These are phyloP conservation scores for Gastracanthus pulcherrimus DNA, from an alignment of 2,888 invertebrate genomes.

Conservation along the genomic window DNA sequence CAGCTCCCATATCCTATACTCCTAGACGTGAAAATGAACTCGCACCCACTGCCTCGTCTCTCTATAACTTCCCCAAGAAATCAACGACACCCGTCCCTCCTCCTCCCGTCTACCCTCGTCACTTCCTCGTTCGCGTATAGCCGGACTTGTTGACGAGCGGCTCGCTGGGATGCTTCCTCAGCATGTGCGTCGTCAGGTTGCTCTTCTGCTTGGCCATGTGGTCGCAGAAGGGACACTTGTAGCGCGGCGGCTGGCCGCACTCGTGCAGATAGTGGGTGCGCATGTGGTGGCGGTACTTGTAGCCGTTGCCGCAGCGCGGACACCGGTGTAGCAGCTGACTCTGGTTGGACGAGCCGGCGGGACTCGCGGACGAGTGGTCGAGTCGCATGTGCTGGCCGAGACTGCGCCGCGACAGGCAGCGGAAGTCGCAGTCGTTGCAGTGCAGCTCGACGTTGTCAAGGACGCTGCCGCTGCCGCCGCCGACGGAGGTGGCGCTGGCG, in stretches of 20 bases:
- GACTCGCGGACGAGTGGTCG: background rate
- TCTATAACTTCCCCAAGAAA: no score
- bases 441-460: background rate
- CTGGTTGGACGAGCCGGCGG: accelerated
- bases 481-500: background rate
- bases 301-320: conserved; percentile 28
- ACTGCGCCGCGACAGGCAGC: conserved; percentile 1
- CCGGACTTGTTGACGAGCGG: conserved; percentile 17
- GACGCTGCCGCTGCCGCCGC: background rate
- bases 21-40: no score
- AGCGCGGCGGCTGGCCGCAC: conserved; percentile 44
- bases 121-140: conserved; percentile 14
- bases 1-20: no score
- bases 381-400: conserved; percentile 1
- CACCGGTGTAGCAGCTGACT: background rate
- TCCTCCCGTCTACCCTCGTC: no score
- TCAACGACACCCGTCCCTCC: no score
- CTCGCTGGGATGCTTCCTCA: conserved; percentile 22
- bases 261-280: conserved; percentile 41
- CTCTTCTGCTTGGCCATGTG: conserved; percentile 44
- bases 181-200: conserved; percentile 29
- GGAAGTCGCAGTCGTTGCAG: conserved; percentile 31
- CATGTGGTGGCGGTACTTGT: conserved; percentile 47
- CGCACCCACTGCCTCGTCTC: no score
- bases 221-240: conserved; percentile 40